phyloP scores from a whole-genome alignment of 2,888 invertebrate species.

The Epistrophella euchroma region DNA sequence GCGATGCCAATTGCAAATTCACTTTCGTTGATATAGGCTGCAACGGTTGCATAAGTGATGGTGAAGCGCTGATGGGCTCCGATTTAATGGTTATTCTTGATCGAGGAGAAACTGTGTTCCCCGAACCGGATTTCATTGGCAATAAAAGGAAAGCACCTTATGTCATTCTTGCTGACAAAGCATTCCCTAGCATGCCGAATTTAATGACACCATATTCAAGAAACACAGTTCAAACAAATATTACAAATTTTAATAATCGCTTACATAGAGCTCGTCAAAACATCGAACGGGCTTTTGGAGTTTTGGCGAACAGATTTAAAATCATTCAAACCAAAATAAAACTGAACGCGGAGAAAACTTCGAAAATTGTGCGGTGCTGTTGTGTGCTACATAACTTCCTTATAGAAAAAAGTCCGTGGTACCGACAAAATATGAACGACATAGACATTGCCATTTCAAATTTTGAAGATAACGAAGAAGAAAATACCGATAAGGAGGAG shows the following conservation, averaged over 20 bases:
- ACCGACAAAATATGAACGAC: conserved; percentile 4
- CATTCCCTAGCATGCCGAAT: background rate
- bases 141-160: conserved; percentile 13
- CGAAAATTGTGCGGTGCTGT: conserved; percentile 18
- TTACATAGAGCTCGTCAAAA: conserved; percentile 18
- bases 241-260: conserved; percentile 27
- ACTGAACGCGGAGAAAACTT: conserved; percentile 10
- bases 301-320: background rate
- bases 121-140: conserved; percentile 2
- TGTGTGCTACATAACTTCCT: conserved; percentile 25
- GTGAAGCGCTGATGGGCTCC: conserved; percentile 12
- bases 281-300: conserved; percentile 22
- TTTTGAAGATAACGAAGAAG: background rate
- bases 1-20: conserved; percentile 20
- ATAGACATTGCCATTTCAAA: background rate
- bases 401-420: conserved; percentile 11
- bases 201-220: conserved; percentile 12
- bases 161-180: conserved; percentile 29
- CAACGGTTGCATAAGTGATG: conserved; percentile 20
- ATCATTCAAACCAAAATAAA: background rate
- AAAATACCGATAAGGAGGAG: background rate
- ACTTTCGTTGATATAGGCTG: conserved; percentile 20
- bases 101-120: conserved; percentile 2
- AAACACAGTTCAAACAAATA: background rate
- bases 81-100: background rate